A percentile compares a stretch with the other conserved stretches of the same genome.
Evolutionary conservation across 2,797 vertebrate genomes (phyloP).

Genomic region (Catamblyrhynchus diadema): DNA sequence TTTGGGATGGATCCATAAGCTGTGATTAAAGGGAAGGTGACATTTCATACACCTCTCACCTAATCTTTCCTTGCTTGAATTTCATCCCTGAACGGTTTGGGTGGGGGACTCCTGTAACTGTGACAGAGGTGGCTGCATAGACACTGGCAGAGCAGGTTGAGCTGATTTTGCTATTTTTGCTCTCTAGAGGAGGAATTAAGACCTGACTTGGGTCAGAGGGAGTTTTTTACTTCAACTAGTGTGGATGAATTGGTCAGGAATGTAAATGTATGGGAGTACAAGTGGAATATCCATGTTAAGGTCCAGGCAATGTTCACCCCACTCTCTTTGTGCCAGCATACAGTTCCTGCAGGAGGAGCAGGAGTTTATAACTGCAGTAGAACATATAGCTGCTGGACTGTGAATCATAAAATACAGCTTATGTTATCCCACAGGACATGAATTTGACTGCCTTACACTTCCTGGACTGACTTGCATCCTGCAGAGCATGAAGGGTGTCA

Average conservation of each 20-base stretch:
- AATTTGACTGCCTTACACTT: neutral
- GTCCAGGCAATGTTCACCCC: neutral
- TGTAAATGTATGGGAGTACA: neutral
- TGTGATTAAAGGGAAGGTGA: constrained; percentile 49
- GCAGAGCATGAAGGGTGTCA: neutral
- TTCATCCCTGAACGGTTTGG: neutral
- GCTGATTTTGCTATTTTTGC: neutral
- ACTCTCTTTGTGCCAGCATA: rapidly evolving
- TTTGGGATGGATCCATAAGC: constrained; percentile 14
- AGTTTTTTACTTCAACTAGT: neutral
- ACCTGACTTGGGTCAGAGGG: neutral
- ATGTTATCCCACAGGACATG: neutral
- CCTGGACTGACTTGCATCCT: neutral
- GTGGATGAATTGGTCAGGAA: neutral
- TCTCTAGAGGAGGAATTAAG: neutral
- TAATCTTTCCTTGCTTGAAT: neutral
- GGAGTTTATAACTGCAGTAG: neutral
- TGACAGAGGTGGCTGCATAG: neutral
- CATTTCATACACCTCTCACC: constrained; percentile 7
- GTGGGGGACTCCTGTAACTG: neutral
- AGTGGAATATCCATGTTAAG: neutral
- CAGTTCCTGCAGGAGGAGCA: neutral
- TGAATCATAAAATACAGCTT: neutral
- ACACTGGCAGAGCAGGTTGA: neutral
- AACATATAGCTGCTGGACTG: neutral